Percentiles rank a stretch among this genome's conserved stretches.
Conservation (phyloP, 2,797 vertebrate species). For the Lerista edwardsae region DNA sequence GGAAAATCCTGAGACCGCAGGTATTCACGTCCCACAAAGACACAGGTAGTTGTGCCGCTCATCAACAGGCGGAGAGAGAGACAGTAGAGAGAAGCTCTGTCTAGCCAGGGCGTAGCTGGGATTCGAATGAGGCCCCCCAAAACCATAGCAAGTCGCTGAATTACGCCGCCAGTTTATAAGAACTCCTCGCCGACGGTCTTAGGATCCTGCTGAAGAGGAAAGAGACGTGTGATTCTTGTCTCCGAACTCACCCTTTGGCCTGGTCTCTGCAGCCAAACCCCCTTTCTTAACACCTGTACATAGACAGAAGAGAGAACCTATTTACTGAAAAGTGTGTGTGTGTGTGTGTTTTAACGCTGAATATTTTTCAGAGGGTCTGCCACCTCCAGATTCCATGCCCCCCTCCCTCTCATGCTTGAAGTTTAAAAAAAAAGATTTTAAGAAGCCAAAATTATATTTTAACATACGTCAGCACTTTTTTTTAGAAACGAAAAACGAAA, state of each 20-base stretch:
- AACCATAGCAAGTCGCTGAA: too few relatives aligned
- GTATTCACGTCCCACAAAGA: too few relatives aligned
- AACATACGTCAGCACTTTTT: conserved; percentile 64
- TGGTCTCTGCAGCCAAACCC: conserved; percentile 42
- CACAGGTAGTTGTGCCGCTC: too few relatives aligned
- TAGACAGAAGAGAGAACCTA: conserved; percentile 62
- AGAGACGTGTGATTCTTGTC: not conserved
- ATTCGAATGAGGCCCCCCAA: too few relatives aligned
- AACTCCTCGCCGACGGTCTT: conserved; percentile 54
- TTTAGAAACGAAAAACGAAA: not conserved
- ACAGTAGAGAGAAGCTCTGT: too few relatives aligned
- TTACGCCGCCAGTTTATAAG: conserved; percentile 57
- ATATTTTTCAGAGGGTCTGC: conserved; percentile 66
- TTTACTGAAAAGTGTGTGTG: conserved; percentile 51
- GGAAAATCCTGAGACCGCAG: not conserved
- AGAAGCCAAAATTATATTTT: conserved; percentile 70
- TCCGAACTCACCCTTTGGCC: not conserved
- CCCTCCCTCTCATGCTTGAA: conserved; percentile 66
- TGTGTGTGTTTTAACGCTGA: conserved; percentile 55
- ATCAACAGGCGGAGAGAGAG: too few relatives aligned
- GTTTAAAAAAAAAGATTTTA: conserved; percentile 54
- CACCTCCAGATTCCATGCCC: conserved; percentile 48
- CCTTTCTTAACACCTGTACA: conserved; percentile 71
- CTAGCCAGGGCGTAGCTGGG: too few relatives aligned
- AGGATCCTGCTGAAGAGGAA: conserved; percentile 27